Evolutionary conservation across 2,888 invertebrate species (phyloP).

Genomic region (Drosophila rellima): DNA sequence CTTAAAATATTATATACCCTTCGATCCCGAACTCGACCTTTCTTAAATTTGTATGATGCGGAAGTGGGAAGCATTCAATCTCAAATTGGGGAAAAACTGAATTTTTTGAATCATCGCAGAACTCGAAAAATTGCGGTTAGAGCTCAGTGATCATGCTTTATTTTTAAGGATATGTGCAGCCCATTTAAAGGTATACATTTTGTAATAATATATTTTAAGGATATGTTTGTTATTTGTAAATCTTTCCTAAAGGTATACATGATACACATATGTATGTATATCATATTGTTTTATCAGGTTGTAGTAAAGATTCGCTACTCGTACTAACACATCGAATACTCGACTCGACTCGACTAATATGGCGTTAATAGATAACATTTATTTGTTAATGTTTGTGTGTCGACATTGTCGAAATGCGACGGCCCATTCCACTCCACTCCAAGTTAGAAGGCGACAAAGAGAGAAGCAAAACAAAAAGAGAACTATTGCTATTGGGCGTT

Average conservation of each 20-base stretch:
- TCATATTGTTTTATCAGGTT: slow-evolving; percentile 62
- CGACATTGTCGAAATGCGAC: slow-evolving; percentile 69
- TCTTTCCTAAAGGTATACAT: slow-evolving; percentile 21
- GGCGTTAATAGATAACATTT: slow-evolving; percentile 76
- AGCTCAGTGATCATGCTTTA: too few species aligned
- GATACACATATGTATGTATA: too few species aligned
- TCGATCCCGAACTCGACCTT: not conserved
- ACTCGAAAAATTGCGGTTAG: too few species aligned
- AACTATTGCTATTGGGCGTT: slow-evolving; percentile 69
- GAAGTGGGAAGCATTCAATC: not conserved
- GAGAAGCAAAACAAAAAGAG: slow-evolving; percentile 40
- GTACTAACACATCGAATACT: slow-evolving; percentile 50
- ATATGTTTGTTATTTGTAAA: too few species aligned
- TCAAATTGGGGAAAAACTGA: not conserved
- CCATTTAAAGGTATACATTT: too few species aligned
- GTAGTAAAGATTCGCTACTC: slow-evolving; percentile 19
- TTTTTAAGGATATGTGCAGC: too few species aligned
- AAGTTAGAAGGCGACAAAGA: slow-evolving; percentile 20
- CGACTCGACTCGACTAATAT: slow-evolving; percentile 63
- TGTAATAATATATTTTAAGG: too few species aligned
- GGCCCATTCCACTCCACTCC: slow-evolving; percentile 48
- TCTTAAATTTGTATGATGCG: not conserved
- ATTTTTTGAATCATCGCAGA: not conserved
- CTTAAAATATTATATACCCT: not conserved
- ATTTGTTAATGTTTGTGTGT: slow-evolving; percentile 68